Percentiles rank a stretch among this genome's conserved stretches.
phyloP scores from a whole-genome alignment of 2,113 vertebrate species.

The Brachyhypopomus occidentalis region DNA sequence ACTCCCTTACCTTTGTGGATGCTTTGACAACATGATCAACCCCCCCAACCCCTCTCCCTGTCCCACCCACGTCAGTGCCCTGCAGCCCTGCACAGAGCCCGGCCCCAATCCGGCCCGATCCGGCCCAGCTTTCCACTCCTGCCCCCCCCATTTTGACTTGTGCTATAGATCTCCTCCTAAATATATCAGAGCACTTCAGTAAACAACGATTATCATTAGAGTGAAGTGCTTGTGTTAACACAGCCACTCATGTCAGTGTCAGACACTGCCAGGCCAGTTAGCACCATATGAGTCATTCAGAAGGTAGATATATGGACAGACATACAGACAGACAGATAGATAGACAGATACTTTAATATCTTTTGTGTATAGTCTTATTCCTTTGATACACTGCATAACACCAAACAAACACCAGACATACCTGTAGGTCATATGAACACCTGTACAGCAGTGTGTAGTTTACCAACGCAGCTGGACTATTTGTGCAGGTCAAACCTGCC shows the following conservation, averaged over 20 bases:
- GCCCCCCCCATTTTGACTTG: too few species aligned
- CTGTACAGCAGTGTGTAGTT: slow-evolving; percentile 2
- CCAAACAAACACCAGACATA: slow-evolving; percentile 20
- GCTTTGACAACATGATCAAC: slow-evolving; percentile 61
- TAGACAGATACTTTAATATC: neutral
- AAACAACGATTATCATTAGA: slow-evolving; percentile 10
- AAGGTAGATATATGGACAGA: slow-evolving; percentile 59
- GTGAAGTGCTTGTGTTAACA: neutral
- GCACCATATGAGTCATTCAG: slow-evolving; percentile 62
- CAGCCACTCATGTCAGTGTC: neutral
- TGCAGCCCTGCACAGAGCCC: too few species aligned
- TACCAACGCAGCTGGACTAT: neutral
- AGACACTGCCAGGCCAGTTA: slow-evolving; percentile 33
- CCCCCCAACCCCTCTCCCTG: neutral
- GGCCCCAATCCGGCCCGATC: too few species aligned
- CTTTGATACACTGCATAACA: too few species aligned
- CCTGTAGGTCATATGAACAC: slow-evolving; percentile 5
- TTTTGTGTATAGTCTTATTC: too few species aligned
- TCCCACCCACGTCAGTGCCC: neutral
- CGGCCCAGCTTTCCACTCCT: too few species aligned
- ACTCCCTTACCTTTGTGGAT: slow-evolving; percentile 58
- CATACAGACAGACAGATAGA: neutral
- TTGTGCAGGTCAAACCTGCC: neutral
- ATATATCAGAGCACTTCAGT: neutral
- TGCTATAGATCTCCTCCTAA: too few species aligned